These are phyloP conservation scores for Drosophila robusta DNA, from an alignment of 2,888 invertebrate genomes.

Conservation along the genomic window DNA sequence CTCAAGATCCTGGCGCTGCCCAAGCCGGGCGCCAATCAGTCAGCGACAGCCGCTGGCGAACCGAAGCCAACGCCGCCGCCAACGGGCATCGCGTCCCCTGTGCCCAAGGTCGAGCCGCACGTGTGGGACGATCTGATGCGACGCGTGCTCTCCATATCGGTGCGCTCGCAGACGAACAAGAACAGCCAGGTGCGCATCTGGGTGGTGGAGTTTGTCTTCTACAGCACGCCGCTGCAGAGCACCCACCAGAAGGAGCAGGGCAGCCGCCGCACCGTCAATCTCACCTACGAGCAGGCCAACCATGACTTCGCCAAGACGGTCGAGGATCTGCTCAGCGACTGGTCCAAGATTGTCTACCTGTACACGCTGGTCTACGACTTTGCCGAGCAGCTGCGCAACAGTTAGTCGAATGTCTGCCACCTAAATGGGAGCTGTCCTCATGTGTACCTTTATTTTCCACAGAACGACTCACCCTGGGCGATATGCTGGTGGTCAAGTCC, in stretches of 20 bases:
- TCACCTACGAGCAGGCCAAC: constrained; percentile 95
- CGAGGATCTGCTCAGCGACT: constrained; percentile 94
- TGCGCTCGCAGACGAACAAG: constrained; percentile 91
- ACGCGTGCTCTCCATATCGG: constrained; percentile 92
- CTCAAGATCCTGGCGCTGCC: constrained; percentile 92
- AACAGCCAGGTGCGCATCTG: constrained; percentile 91
- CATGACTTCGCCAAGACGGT: constrained; percentile 93
- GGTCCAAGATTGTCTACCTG: constrained; percentile 96
- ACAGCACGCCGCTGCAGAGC: constrained; percentile 92
- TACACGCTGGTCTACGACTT: constrained; percentile 94
- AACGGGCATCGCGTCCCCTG: constrained; percentile 38
- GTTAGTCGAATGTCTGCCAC: constrained; percentile 83
- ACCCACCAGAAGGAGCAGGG: constrained; percentile 94
- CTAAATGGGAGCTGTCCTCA: too few relatives aligned
- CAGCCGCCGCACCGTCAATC: constrained; percentile 93
- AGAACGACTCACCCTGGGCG: constrained; percentile 88
- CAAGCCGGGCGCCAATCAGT: constrained; percentile 74
- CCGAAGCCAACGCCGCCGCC: constrained; percentile 36
- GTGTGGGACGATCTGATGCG: constrained; percentile 91
- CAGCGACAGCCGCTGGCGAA: constrained; percentile 29
- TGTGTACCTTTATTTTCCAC: not conserved
- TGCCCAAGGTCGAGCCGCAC: constrained; percentile 83
- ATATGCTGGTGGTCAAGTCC: constrained; percentile 93
- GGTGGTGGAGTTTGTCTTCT: constrained; percentile 96
- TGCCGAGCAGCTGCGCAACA: constrained; percentile 91